Conservation (phyloP, 2,797 vertebrate genomes). For the Gambusia yucatana region DNA sequence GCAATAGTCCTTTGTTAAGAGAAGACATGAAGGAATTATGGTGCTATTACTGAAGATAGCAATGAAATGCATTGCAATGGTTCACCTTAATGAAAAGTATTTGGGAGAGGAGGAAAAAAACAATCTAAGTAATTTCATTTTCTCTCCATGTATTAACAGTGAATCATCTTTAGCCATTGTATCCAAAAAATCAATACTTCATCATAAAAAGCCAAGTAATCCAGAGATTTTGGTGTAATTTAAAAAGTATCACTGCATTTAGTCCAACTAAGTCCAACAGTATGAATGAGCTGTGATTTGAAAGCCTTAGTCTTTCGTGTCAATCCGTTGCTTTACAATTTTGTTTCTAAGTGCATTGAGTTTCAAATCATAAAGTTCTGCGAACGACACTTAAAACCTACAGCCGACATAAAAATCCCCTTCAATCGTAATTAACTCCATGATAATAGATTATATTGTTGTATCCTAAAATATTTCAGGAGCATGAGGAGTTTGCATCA, state of each 20-base stretch:
- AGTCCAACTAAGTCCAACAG: slow-evolving; percentile 32
- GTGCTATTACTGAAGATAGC: not conserved
- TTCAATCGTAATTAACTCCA: slow-evolving; percentile 29
- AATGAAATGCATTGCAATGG: slow-evolving; percentile 17
- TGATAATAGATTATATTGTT: slow-evolving; percentile 47
- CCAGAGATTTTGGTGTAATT: slow-evolving; percentile 24
- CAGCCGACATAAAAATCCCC: slow-evolving; percentile 45
- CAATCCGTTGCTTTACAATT: slow-evolving; percentile 23
- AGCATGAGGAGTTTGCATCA: slow-evolving; percentile 33
- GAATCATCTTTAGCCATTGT: slow-evolving; percentile 9
- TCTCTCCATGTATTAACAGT: slow-evolving; percentile 7
- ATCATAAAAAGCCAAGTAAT: slow-evolving; percentile 28
- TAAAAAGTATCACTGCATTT: not conserved
- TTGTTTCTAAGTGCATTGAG: slow-evolving; percentile 3
- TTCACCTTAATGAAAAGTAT: not conserved
- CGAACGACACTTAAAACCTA: slow-evolving; percentile 30
- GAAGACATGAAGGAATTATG: not conserved
- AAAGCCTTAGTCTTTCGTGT: slow-evolving; percentile 26
- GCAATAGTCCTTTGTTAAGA: not conserved
- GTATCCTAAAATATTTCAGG: slow-evolving; percentile 49
- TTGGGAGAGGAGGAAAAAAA: slow-evolving; percentile 1
- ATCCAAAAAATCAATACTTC: slow-evolving; percentile 10
- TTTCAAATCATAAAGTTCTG: slow-evolving; percentile 18
- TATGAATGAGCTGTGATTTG: slow-evolving; percentile 24
- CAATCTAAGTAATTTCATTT: slow-evolving; percentile 11